Evolutionary conservation across 1,140 invertebrate species (phyloP).

Genomic region (Scaptomyza montana): DNA sequence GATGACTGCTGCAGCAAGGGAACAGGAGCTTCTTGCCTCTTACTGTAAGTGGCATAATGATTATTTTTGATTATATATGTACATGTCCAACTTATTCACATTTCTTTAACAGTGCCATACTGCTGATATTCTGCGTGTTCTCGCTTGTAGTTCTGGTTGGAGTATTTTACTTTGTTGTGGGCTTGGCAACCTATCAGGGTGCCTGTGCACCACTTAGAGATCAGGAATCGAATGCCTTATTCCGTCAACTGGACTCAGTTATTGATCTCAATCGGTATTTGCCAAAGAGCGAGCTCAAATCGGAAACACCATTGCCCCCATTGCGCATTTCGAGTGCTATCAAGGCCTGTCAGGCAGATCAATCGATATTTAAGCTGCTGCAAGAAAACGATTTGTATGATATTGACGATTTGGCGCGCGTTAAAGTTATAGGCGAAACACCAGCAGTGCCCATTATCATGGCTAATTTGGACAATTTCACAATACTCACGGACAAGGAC

Average conservation of each 20-base stretch:
- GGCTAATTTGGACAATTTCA: slow-evolving; percentile 82
- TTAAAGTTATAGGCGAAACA: slow-evolving; percentile 73
- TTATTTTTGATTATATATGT: background rate
- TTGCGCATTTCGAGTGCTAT: slow-evolving; percentile 83
- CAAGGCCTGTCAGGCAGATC: slow-evolving; percentile 89
- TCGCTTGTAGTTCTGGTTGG: slow-evolving; percentile 89
- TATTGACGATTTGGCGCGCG: slow-evolving; percentile 54
- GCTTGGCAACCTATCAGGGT: slow-evolving; percentile 88
- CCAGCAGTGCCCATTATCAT: slow-evolving; percentile 76
- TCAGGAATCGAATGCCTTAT: slow-evolving; percentile 87
- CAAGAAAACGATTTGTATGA: slow-evolving; percentile 83
- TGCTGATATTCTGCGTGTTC: slow-evolving; percentile 91
- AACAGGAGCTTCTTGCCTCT: slow-evolving; percentile 91
- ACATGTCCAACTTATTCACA: background rate
- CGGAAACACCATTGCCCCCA: slow-evolving; percentile 30
- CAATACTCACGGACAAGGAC: slow-evolving; percentile 85
- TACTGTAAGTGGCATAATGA: slow-evolving; percentile 87
- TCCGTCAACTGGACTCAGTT: slow-evolving; percentile 87
- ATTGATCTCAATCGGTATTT: slow-evolving; percentile 85
- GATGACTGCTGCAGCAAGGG: slow-evolving; percentile 92
- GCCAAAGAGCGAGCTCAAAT: slow-evolving; percentile 1
- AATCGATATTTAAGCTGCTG: slow-evolving; percentile 89
- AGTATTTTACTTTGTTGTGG: slow-evolving; percentile 89
- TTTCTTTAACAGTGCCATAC: slow-evolving; percentile 88
- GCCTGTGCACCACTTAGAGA: slow-evolving; percentile 91